A percentile compares a stretch with the other conserved stretches of the same genome.
Evolutionary conservation across 1,140 invertebrate genomes (phyloP).

Genomic region (Varroa destructor): DNA sequence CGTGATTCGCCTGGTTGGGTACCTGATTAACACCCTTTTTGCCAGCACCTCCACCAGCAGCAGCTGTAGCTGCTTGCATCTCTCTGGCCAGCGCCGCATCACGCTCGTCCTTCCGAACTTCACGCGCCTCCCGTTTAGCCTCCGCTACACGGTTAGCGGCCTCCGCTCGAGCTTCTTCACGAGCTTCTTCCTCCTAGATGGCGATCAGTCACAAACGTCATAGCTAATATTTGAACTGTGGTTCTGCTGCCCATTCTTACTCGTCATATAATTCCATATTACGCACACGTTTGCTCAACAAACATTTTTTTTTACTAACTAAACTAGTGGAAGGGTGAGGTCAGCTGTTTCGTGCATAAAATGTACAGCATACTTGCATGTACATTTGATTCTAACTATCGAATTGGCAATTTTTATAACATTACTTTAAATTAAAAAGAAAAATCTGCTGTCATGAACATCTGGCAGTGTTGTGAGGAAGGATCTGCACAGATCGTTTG

Average conservation of each 20-base stretch:
- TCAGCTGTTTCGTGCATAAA: no score
- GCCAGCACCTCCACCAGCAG: slow-evolving; percentile 38
- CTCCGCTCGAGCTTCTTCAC: slow-evolving; percentile 5
- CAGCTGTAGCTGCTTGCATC: slow-evolving; percentile 48
- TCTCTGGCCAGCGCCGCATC: slow-evolving; percentile 30
- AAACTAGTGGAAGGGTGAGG: no score
- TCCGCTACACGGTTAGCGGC: slow-evolving; percentile 9
- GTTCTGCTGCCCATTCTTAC: slow-evolving; percentile 28
- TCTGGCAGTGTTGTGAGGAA: no score
- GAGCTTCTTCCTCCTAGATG: slow-evolving; percentile 61
- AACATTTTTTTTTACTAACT: no score
- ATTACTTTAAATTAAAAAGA: no score
- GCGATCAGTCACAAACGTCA: slow-evolving; percentile 37
- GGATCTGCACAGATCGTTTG: no score
- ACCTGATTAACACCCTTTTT: slow-evolving; percentile 37
- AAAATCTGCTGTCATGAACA: no score
- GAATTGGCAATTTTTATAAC: no score
- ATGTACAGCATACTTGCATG: no score
- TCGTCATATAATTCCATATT: no score
- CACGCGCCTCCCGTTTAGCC: slow-evolving; percentile 11
- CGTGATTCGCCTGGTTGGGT: slow-evolving; percentile 39
- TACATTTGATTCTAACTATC: no score
- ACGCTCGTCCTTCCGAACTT: slow-evolving; percentile 10
- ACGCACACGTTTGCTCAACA: no score
- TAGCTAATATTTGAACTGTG: slow-evolving; percentile 33